Evolutionary conservation across 2,113 vertebrate species (phyloP).

Genomic region (Nicator chloris): DNA sequence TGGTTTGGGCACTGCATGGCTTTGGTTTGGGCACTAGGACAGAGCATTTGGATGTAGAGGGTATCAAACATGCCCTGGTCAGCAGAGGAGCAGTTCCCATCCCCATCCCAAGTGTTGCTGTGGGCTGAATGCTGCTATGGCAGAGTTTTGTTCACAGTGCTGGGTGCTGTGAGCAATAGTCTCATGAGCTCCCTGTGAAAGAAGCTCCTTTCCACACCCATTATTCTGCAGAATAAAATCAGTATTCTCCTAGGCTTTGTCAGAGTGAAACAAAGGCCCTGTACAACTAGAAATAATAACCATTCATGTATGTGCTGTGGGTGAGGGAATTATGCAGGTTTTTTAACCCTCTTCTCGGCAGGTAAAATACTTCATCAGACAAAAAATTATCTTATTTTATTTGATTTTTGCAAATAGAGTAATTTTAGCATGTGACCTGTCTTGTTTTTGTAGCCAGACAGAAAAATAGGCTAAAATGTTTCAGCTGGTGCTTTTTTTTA

Average conservation of each 20-base stretch:
- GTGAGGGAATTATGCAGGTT: neutral
- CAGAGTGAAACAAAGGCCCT: neutral
- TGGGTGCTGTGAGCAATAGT: neutral
- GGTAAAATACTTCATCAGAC: neutral
- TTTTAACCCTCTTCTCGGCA: neutral
- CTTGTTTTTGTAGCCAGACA: neutral
- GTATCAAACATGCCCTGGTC: neutral
- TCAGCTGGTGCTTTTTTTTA: neutral
- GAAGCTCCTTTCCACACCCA: neutral
- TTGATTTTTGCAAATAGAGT: neutral
- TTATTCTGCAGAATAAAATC: neutral
- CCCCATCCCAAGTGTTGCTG: rapidly evolving
- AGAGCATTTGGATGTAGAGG: neutral
- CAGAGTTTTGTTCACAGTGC: neutral
- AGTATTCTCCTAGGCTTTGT: neutral
- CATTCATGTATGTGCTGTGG: neutral
- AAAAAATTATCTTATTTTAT: neutral
- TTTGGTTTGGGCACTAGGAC: neutral
- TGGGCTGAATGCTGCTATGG: neutral
- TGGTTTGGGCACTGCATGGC: neutral
- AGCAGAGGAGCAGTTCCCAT: neutral
- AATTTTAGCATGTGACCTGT: neutral
- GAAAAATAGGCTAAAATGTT: neutral
- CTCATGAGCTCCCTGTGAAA: neutral
- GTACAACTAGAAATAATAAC: neutral